These are phyloP conservation scores for Acyrthosiphon pisum DNA, from an alignment of 1,140 invertebrate species.

Conservation along the genomic window DNA sequence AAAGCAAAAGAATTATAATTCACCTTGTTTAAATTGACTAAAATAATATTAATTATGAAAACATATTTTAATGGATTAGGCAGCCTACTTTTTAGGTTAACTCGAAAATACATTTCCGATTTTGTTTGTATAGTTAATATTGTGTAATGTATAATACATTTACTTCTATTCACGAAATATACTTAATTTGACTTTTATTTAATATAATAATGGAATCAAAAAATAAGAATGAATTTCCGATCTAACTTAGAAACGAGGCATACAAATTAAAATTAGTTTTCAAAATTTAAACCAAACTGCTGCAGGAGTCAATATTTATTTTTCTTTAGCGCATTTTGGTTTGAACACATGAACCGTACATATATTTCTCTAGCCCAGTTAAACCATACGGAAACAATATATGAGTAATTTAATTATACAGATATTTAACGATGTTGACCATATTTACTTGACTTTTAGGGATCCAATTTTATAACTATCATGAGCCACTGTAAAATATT, in stretches of 20 bases:
- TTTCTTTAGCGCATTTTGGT: too few relatives aligned
- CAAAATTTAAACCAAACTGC: background rate
- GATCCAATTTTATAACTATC: too few relatives aligned
- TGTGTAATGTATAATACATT: background rate
- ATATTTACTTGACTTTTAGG: too few relatives aligned
- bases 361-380: too few relatives aligned
- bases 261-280: background rate
- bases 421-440: too few relatives aligned
- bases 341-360: too few relatives aligned
- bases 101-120: background rate
- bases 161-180: background rate
- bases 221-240: background rate
- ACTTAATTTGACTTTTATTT: background rate
- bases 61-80: background rate
- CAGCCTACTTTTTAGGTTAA: background rate
- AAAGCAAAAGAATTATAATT: background rate
- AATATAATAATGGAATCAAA: background rate
- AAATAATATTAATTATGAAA: background rate
- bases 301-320: too few relatives aligned
- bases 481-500: too few relatives aligned
- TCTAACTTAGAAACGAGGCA: background rate
- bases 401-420: too few relatives aligned
- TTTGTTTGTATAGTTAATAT: background rate
- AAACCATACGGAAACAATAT: too few relatives aligned
- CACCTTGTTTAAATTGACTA: background rate